Conservation (phyloP, 2,113 vertebrate genomes). For the Mastomys natalensis region DNA sequence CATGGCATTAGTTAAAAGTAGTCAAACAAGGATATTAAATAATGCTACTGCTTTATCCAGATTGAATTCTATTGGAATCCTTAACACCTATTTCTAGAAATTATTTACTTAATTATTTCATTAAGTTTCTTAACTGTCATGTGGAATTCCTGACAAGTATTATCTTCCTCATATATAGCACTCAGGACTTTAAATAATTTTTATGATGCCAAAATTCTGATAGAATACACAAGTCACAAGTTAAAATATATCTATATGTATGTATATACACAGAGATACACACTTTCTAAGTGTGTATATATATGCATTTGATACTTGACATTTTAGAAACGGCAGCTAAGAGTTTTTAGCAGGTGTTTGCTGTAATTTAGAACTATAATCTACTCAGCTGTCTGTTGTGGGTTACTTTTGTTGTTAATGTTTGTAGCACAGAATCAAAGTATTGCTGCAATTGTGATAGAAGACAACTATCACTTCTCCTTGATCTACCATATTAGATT, state of each 20-base stretch:
- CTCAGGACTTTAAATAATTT: neutral
- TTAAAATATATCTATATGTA: neutral
- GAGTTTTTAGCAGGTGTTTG: conserved; percentile 7
- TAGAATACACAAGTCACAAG: neutral
- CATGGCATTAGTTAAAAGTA: neutral
- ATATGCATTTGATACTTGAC: neutral
- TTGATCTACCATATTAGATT: conserved; percentile 61
- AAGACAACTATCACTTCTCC: conserved; percentile 44
- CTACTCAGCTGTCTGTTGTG: neutral
- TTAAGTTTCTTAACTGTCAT: neutral
- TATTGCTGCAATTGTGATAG: conserved; percentile 27
- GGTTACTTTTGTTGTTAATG: conserved; percentile 10
- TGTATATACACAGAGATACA: neutral
- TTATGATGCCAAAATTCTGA: conserved; percentile 2
- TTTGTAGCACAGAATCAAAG: conserved; percentile 33
- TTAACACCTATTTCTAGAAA: neutral
- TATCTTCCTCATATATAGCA: neutral
- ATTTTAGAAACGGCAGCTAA: neutral
- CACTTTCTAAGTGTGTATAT: neutral
- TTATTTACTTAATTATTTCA: neutral
- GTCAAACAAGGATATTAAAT: neutral
- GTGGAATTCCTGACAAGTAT: neutral
- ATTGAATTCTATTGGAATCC: neutral
- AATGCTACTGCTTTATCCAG: neutral
- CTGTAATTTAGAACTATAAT: neutral